A percentile compares a stretch with the other conserved stretches of the same genome.
Conservation (phyloP, 2,113 vertebrate genomes). For the Ceyx margarethae region DNA sequence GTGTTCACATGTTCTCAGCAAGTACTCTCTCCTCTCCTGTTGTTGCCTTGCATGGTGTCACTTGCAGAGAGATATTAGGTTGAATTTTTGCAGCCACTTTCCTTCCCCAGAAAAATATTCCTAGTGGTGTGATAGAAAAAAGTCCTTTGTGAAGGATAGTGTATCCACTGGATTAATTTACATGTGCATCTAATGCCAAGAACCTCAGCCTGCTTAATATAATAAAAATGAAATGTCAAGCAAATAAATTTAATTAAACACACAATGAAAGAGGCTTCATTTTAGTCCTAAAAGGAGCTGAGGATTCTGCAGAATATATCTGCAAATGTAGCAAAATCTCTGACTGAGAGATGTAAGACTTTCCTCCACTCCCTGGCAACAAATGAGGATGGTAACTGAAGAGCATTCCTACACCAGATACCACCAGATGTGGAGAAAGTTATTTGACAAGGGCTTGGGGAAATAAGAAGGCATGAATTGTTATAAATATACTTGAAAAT, state of each 20-base stretch:
- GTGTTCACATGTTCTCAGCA: not conserved
- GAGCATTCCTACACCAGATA: not conserved
- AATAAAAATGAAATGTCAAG: constrained; percentile 66
- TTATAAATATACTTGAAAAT: not conserved
- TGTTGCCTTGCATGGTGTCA: not conserved
- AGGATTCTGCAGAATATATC: not conserved
- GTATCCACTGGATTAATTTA: constrained; percentile 37
- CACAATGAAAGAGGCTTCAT: constrained; percentile 33
- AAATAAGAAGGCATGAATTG: not conserved
- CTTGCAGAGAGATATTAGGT: not conserved
- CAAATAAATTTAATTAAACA: constrained; percentile 52
- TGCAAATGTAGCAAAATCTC: not conserved
- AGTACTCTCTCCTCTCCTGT: not conserved
- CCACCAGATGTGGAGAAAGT: not conserved
- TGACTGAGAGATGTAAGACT: not conserved
- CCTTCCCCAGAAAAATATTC: not conserved
- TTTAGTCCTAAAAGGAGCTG: constrained; percentile 19
- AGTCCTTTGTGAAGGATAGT: not conserved
- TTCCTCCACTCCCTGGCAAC: not conserved
- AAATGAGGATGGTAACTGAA: not conserved
- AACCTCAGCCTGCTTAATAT: constrained; percentile 17
- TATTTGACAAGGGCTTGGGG: not conserved
- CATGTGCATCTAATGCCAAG: constrained; percentile 11
- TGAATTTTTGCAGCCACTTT: not conserved
- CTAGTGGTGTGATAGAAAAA: not conserved